phyloP scores from a whole-genome alignment of 2,888 invertebrate genomes.

The Ophioninae sp. region DNA sequence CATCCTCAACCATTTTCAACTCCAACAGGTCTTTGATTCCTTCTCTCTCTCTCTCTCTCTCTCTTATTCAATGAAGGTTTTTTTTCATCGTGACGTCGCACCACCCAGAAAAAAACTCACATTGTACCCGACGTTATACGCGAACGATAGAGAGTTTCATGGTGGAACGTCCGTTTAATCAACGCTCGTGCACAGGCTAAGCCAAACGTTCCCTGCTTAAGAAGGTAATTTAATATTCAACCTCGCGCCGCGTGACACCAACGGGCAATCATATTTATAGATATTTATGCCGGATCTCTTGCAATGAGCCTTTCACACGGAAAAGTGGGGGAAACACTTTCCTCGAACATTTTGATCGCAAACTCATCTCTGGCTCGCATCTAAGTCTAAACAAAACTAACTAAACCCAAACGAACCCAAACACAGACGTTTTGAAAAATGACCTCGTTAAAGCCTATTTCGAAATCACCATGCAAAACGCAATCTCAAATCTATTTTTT shows the following conservation, averaged over 20 bases:
- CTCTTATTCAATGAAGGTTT: conserved; percentile 36
- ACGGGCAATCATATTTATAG: conserved; percentile 74
- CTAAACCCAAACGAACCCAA: too few species aligned
- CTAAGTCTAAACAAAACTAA: not conserved
- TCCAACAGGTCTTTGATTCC: conserved; percentile 8
- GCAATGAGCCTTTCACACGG: conserved; percentile 48
- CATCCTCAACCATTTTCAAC: conserved; percentile 48
- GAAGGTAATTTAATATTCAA: conserved; percentile 78
- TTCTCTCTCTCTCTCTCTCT: conserved; percentile 46
- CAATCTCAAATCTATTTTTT: not conserved
- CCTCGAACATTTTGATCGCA: not conserved
- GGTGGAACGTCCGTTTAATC: conserved; percentile 65
- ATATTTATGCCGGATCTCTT: conserved; percentile 72
- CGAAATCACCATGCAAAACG: not conserved
- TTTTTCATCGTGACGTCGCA: conserved; percentile 42
- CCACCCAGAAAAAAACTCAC: conserved; percentile 45
- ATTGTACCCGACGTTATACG: conserved; percentile 38
- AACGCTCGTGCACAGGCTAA: conserved; percentile 63
- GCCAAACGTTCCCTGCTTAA: conserved; percentile 70
- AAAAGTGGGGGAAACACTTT: not conserved
- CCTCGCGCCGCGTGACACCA: conserved; percentile 71
- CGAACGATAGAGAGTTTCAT: conserved; percentile 30
- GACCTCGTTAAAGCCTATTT: not conserved
- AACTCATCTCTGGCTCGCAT: not conserved
- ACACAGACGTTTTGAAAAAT: not conserved